Evolutionary conservation across 2,113 vertebrate genomes (phyloP).

Genomic region (Nycticebus coucang): DNA sequence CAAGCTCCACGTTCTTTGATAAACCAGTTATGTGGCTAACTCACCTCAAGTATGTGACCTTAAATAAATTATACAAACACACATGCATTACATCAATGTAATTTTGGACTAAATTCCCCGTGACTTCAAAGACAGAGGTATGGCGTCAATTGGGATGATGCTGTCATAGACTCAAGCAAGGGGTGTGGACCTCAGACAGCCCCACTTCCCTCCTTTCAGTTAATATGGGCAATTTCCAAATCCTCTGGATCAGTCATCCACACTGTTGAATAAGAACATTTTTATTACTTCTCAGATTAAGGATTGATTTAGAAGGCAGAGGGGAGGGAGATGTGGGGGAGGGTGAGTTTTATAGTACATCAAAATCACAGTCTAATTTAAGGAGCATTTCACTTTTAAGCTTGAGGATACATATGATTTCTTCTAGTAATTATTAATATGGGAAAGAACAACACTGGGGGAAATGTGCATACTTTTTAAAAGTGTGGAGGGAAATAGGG

Average conservation of each 20-base stretch:
- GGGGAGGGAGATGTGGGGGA: fast-evolving
- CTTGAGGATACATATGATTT: neutral
- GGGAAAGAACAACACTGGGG: slow-evolving; percentile 23
- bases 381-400: neutral
- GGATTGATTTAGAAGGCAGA: neutral
- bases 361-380: neutral
- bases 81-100: neutral
- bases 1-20: neutral
- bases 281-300: neutral
- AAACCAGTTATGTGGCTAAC: neutral
- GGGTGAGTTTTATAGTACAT: neutral
- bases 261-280: neutral
- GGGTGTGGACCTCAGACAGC: neutral
- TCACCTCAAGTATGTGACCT: neutral
- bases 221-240: neutral
- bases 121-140: neutral
- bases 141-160: neutral
- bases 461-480: neutral
- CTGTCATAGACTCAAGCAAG: neutral
- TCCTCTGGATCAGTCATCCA: neutral
- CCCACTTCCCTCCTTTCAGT: neutral
- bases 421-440: slow-evolving; percentile 13
- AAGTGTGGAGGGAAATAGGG: neutral
- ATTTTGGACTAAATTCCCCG: neutral
- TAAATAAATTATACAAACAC: neutral